phyloP scores from a whole-genome alignment of 1,140 invertebrate species.

The Caenorhabditis brenneri region DNA sequence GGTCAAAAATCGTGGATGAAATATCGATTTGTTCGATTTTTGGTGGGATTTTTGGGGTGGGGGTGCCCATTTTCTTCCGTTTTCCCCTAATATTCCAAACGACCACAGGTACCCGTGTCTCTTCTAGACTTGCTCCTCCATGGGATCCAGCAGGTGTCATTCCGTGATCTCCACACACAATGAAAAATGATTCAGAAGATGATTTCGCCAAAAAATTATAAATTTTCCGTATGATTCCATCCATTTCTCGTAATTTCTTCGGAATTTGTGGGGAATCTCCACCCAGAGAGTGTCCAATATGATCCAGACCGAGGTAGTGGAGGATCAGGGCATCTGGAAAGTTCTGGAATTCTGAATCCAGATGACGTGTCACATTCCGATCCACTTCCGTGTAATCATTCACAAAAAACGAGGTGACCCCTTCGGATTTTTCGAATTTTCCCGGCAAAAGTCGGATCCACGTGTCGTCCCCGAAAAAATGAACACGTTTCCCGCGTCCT shows the following conservation, averaged over 20 bases:
- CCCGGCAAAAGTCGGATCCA: constrained; percentile 86
- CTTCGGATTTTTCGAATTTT: constrained; percentile 79
- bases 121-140: constrained; percentile 80
- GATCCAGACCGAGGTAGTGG: constrained; percentile 95
- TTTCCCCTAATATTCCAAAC: constrained; percentile 74
- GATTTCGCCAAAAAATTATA: neutral
- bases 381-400: constrained; percentile 91
- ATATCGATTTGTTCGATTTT: constrained; percentile 82
- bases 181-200: constrained; percentile 73
- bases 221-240: constrained; percentile 77
- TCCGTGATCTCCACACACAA: constrained; percentile 92
- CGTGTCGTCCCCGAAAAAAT: constrained; percentile 95
- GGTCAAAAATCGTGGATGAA: constrained; percentile 80
- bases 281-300: constrained; percentile 91
- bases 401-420: constrained; percentile 90
- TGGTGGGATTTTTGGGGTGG: constrained; percentile 64
- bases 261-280: constrained; percentile 80
- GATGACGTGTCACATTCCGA: constrained; percentile 85
- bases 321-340: constrained; percentile 88
- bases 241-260: constrained; percentile 90
- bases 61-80: neutral
- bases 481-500: constrained; percentile 74
- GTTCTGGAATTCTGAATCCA: constrained; percentile 77
- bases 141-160: constrained; percentile 92
- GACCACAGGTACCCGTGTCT: constrained; percentile 81